These are phyloP conservation scores for Echinops telfairi DNA, from an alignment of 2,113 vertebrate genomes.

Conservation along the genomic window DNA sequence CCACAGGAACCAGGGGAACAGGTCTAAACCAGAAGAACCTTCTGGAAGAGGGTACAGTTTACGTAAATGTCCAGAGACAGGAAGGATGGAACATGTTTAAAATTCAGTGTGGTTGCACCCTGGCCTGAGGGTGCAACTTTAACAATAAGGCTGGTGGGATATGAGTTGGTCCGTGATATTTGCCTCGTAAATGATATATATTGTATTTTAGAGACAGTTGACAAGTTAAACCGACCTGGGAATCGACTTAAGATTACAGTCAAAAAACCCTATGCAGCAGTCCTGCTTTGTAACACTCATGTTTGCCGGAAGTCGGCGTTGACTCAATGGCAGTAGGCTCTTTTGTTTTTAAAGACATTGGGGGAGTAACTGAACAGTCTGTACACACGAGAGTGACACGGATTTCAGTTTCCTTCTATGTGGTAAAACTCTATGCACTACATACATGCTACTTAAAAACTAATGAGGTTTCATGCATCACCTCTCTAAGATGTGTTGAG, in stretches of 20 bases:
- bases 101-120: not conserved
- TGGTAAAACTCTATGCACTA: slow-evolving; percentile 68
- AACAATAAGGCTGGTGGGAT: accelerated
- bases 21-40: not conserved
- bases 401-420: slow-evolving; percentile 72
- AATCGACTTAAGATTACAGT: not conserved
- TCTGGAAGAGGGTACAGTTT: not conserved
- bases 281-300: not conserved
- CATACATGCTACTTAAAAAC: slow-evolving; percentile 72
- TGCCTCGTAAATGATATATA: not conserved
- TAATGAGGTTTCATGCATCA: slow-evolving; percentile 78
- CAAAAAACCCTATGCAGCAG: not conserved
- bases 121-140: not conserved
- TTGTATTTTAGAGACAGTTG: not conserved
- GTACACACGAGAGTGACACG: not conserved
- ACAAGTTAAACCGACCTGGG: not conserved
- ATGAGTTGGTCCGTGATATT: not conserved
- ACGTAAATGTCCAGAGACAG: not conserved
- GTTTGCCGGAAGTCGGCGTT: not conserved
- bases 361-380: not conserved
- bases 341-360: not conserved
- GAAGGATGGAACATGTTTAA: not conserved
- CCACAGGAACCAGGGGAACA: not conserved
- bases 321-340: not conserved
- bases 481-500: slow-evolving; percentile 75